These are phyloP conservation scores for Peromyscus melanophrys DNA, from an alignment of 2,797 vertebrate genomes.

Conservation along the genomic window DNA sequence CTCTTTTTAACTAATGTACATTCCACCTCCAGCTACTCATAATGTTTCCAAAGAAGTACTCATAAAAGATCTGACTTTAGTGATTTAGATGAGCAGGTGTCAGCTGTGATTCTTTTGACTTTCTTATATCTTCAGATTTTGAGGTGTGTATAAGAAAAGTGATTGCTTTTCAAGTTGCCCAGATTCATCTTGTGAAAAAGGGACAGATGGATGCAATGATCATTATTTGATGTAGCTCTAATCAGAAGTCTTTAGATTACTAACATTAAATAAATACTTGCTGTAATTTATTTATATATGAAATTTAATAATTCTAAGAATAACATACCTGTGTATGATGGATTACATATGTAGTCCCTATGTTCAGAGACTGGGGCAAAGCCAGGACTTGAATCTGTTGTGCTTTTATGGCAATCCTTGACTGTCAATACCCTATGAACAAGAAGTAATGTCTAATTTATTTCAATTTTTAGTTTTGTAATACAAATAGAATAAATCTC, in stretches of 20 bases:
- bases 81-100: neutral
- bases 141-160: neutral
- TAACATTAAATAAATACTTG: neutral
- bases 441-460: neutral
- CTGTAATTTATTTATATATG: neutral
- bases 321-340: neutral
- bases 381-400: neutral
- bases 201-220: neutral
- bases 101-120: neutral
- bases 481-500: neutral
- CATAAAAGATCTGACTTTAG: neutral
- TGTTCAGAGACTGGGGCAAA: neutral
- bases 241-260: neutral
- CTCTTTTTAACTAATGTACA: neutral
- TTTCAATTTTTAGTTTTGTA: neutral
- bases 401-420: too few species aligned
- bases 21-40: neutral
- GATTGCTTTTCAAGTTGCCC: neutral
- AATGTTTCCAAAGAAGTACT: neutral
- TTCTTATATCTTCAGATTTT: neutral
- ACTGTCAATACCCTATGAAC: neutral
- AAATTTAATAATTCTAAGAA: neutral
- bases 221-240: neutral
- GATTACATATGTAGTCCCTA: neutral
- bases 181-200: neutral